Evolutionary conservation across 2,113 vertebrate species (phyloP).

Genomic region (Coturnix japonica): DNA sequence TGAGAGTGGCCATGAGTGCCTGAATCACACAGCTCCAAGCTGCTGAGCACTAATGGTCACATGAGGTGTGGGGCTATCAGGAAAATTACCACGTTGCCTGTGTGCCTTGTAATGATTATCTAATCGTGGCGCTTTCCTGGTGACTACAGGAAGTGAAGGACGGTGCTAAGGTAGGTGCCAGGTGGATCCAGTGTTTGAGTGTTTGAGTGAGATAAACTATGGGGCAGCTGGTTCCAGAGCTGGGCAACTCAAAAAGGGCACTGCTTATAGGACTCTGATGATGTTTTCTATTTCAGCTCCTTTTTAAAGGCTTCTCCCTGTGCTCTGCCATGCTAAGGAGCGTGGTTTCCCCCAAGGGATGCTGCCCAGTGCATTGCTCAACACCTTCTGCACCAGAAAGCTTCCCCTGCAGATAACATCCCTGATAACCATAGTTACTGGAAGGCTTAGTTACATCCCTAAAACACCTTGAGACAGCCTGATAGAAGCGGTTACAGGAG

Average conservation of each 20-base stretch:
- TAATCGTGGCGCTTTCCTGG: background rate
- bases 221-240: too few relatives aligned
- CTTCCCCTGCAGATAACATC: background rate
- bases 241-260: background rate
- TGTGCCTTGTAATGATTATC: background rate
- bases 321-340: background rate
- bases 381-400: fast-evolving
- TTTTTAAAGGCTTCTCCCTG: background rate
- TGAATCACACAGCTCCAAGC: slow-evolving; percentile 29
- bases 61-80: background rate
- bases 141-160: background rate
- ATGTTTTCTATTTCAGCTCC: background rate
- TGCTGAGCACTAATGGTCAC: background rate
- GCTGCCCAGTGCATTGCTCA: background rate
- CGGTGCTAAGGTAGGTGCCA: background rate
- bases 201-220: background rate
- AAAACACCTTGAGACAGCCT: background rate
- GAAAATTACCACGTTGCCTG: slow-evolving; percentile 4
- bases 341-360: background rate
- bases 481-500: background rate
- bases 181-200: background rate
- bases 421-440: background rate
- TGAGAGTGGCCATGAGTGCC: background rate
- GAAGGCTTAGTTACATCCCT: background rate
- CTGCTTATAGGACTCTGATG: background rate